A percentile compares a stretch with the other conserved stretches of the same genome.
These are phyloP conservation scores for Caenorhabditis brenneri DNA, from an alignment of 1,140 invertebrate genomes.

Conservation along the genomic window DNA sequence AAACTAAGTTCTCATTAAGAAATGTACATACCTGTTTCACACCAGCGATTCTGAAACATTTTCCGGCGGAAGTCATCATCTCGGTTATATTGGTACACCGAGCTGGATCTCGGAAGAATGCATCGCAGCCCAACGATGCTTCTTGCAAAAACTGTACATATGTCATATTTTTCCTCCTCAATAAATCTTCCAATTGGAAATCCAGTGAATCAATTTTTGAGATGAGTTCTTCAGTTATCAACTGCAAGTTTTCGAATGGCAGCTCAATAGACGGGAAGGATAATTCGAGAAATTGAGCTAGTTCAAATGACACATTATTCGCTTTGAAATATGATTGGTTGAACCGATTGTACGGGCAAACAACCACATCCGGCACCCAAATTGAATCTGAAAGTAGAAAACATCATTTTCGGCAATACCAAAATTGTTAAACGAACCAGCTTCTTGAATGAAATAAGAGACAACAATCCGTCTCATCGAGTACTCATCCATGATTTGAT, in stretches of 20 bases:
- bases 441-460: constrained; percentile 61
- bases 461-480: constrained; percentile 56
- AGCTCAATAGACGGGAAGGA: constrained; percentile 56
- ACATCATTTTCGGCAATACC: constrained; percentile 17
- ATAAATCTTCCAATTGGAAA: constrained; percentile 51
- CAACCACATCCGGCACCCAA: constrained; percentile 61
- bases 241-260: constrained; percentile 55
- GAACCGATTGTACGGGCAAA: constrained; percentile 67
- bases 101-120: constrained; percentile 57
- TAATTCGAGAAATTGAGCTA: constrained; percentile 65
- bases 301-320: constrained; percentile 57
- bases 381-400: constrained; percentile 37
- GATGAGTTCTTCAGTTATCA: constrained; percentile 36
- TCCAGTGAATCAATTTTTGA: constrained; percentile 48
- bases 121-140: constrained; percentile 50
- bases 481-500: constrained; percentile 53
- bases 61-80: constrained; percentile 63
- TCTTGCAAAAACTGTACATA: constrained; percentile 45
- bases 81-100: constrained; percentile 59
- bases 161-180: constrained; percentile 45
- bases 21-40: constrained; percentile 53
- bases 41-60: constrained; percentile 61
- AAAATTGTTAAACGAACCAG: constrained; percentile 45
- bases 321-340: constrained; percentile 57
- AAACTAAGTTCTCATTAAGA: no score